phyloP scores from a whole-genome alignment of 1,140 invertebrate species.

The Lordiphosa mommai region DNA sequence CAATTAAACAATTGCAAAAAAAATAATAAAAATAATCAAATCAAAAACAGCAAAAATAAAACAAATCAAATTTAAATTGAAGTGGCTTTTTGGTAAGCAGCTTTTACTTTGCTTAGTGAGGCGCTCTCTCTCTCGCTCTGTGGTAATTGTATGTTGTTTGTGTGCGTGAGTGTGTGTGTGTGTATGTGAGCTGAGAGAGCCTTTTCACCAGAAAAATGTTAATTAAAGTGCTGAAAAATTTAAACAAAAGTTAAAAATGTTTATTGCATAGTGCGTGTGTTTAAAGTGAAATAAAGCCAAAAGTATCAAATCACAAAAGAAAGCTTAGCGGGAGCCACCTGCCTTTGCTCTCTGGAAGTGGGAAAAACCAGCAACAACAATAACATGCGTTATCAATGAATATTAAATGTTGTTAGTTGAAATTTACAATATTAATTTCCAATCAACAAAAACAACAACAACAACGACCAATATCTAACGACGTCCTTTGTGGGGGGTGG shows the following conservation, averaged over 20 bases:
- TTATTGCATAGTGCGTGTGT: slow-evolving; percentile 6
- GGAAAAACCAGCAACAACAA: slow-evolving; percentile 24
- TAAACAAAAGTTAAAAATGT: slow-evolving; percentile 20
- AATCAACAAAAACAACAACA: slow-evolving; percentile 9
- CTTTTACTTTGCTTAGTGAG: neutral
- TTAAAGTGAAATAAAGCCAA: slow-evolving; percentile 6
- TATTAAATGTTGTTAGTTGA: neutral
- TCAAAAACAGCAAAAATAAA: too few species aligned
- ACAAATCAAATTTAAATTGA: neutral
- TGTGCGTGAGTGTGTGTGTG: slow-evolving; percentile 17
- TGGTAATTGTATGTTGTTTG: slow-evolving; percentile 13
- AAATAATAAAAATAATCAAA: too few species aligned
- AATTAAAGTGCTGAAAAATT: slow-evolving; percentile 49
- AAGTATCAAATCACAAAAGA: slow-evolving; percentile 11
- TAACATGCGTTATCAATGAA: slow-evolving; percentile 10
- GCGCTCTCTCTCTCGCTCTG: too few species aligned
- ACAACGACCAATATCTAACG: slow-evolving; percentile 12
- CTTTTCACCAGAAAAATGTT: slow-evolving; percentile 66
- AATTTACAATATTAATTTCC: neutral
- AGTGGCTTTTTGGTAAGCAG: slow-evolving; percentile 20
- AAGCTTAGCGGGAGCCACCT: slow-evolving; percentile 17
- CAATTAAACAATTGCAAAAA: slow-evolving; percentile 29
- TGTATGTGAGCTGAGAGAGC: slow-evolving; percentile 15
- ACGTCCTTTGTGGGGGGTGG: slow-evolving; percentile 33
- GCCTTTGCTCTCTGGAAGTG: slow-evolving; percentile 11